Percentiles rank a stretch among this genome's conserved stretches.
These are phyloP conservation scores for Collichthys lucidus DNA, from an alignment of 2,113 vertebrate genomes.

Conservation along the genomic window DNA sequence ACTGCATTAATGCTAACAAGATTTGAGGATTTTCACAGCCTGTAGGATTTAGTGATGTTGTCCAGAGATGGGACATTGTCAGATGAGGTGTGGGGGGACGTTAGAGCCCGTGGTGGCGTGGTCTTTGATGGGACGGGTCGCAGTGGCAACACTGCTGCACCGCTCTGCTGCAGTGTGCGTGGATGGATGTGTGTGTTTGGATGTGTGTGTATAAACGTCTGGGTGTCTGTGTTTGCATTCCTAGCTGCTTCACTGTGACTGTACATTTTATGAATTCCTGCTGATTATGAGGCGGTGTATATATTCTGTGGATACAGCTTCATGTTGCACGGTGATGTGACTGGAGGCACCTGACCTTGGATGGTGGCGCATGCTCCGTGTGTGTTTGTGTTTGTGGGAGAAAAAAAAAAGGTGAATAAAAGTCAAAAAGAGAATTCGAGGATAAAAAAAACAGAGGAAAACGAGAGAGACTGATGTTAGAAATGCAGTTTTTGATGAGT, in stretches of 20 bases:
- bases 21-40: slow-evolving; percentile 17
- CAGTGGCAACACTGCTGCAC: slow-evolving; percentile 68
- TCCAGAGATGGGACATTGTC: slow-evolving; percentile 25
- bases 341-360: slow-evolving; percentile 77
- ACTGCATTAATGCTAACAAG: slow-evolving; percentile 11
- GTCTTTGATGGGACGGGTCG: slow-evolving; percentile 56
- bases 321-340: slow-evolving; percentile 47
- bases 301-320: slow-evolving; percentile 19
- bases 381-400: slow-evolving; percentile 13
- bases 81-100: slow-evolving; percentile 28
- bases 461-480: background rate
- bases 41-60: slow-evolving; percentile 8
- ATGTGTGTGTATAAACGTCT: background rate
- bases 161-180: slow-evolving; percentile 75
- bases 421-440: background rate
- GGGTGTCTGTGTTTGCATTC: slow-evolving; percentile 15
- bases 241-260: slow-evolving; percentile 2
- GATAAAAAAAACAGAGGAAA: background rate
- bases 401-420: background rate
- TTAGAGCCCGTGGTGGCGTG: background rate
- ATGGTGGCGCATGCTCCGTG: slow-evolving; percentile 38
- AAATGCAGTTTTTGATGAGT: background rate
- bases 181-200: background rate
- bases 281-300: background rate
- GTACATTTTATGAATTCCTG: background rate